Percentiles rank a stretch among this genome's conserved stretches.
phyloP scores from a whole-genome alignment of 1,140 invertebrate species.

The Drosophila aff. region DNA sequence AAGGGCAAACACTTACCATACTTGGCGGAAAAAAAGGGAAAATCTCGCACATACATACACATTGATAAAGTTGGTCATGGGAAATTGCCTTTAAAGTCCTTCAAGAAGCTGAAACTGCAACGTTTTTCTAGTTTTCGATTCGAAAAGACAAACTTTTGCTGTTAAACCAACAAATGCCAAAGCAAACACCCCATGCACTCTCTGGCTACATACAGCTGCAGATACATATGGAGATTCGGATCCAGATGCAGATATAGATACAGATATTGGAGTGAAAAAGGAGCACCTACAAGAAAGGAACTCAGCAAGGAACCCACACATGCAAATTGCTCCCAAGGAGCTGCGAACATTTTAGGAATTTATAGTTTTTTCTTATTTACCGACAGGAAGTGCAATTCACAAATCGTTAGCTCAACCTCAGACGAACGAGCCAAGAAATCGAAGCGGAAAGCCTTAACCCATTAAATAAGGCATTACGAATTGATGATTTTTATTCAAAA shows the following conservation, averaged over 20 bases:
- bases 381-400: constrained; percentile 83
- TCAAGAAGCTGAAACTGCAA: constrained; percentile 57
- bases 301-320: constrained; percentile 41
- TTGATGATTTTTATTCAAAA: background rate
- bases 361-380: constrained; percentile 81
- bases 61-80: constrained; percentile 43
- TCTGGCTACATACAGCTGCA: constrained; percentile 14
- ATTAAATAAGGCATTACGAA: background rate
- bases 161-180: constrained; percentile 75
- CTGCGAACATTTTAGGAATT: constrained; percentile 63
- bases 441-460: constrained; percentile 34
- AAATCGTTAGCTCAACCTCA: constrained; percentile 77
- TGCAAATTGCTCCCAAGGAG: constrained; percentile 68
- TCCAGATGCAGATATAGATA: constrained; percentile 14
- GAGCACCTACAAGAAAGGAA: constrained; percentile 35
- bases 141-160: constrained; percentile 79
- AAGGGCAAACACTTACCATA: constrained; percentile 17
- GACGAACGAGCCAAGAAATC: constrained; percentile 47
- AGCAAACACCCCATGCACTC: constrained; percentile 27
- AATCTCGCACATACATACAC: constrained; percentile 17
- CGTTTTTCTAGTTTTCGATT: constrained; percentile 83
- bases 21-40: constrained; percentile 19
- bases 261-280: constrained; percentile 18
- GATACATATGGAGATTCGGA: constrained; percentile 23
- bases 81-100: constrained; percentile 67